Base-by-base conservation (phyloP, 2,113 vertebrate genomes). In the Excalfactoria chinensis region DNA sequence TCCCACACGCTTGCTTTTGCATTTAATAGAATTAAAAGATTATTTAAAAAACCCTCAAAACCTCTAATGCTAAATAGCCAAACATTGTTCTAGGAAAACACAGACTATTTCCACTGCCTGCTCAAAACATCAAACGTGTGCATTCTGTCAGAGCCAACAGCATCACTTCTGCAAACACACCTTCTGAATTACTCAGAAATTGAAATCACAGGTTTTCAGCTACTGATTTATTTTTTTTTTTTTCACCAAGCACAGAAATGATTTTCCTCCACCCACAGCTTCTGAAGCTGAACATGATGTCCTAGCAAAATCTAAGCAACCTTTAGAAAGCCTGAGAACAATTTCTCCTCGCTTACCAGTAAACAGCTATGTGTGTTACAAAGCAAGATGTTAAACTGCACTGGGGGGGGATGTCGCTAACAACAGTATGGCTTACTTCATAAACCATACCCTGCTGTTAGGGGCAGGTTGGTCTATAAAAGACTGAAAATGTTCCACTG, bases 11-110 rank as follows among this genome's bases (percentile, higher is more conserved):
- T 91, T 89, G 30, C 26, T 89, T 91, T 94, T 53, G 80, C 16
- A 53, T 74, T 67, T 81, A 89, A 84, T 73, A 71, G 59, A 89
- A 92, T 86, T 74, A 80, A 87, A 85, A 85, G 46, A 58, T 63
- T 89, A 73, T 66, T 86, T 0, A 2, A 55, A 73, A 85, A 58
- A 44, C 0, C 32, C 37, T 41, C 30, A 73, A 20, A 71, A 49
- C 0, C 4, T 7, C 2, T 1, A 72, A 86, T 1, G 0, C 67
- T 84, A 59, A 93, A 34, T 63, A 91, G 23, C 16, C 89, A 55
- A 76, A 40, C 16, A 26, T 60, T 77, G 26, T 85, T 91, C 40
- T 16, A 66, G 73, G 30, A 85, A 30, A 86, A 88, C 64, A n/a
- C 30, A 58, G 35, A 67, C 68, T 32, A 17, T 64, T 92, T 83